phyloP scores from a whole-genome alignment of 2,797 vertebrate genomes.

The Gallinago solitaria region DNA sequence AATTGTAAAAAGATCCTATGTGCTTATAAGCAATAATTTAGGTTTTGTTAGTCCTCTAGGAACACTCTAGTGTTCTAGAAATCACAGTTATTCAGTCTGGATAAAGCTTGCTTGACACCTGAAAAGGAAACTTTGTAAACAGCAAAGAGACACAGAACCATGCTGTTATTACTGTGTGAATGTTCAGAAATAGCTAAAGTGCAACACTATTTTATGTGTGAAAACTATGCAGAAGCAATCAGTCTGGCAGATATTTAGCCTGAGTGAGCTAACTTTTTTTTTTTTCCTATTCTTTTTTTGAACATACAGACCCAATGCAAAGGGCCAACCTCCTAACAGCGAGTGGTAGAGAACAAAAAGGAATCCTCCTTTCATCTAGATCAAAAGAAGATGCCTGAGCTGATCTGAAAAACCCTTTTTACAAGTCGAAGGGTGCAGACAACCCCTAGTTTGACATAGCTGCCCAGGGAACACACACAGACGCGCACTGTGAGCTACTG shows the following conservation, averaged over 20 bases:
- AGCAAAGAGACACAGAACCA: background rate
- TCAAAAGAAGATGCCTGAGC: background rate
- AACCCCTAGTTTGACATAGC: background rate
- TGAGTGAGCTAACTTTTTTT: background rate
- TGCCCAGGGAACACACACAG: background rate
- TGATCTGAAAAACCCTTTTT: background rate
- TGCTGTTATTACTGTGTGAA: background rate
- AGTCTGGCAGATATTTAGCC: background rate
- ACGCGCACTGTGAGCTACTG: background rate
- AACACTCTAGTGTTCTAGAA: background rate
- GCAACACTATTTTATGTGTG: background rate
- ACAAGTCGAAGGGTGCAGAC: background rate
- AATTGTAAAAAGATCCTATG: background rate
- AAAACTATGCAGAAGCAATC: background rate
- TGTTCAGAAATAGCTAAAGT: background rate
- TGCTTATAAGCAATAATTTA: background rate
- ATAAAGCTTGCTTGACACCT: background rate
- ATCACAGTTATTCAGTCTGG: background rate
- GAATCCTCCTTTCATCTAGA: constrained; percentile 1
- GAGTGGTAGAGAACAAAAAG: background rate
- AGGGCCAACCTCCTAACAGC: background rate
- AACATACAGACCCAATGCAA: background rate
- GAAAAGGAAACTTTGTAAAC: background rate
- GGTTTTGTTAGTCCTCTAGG: background rate
- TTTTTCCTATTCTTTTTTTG: background rate